phyloP scores from a whole-genome alignment of 2,113 vertebrate species.

The Siniperca knerii region DNA sequence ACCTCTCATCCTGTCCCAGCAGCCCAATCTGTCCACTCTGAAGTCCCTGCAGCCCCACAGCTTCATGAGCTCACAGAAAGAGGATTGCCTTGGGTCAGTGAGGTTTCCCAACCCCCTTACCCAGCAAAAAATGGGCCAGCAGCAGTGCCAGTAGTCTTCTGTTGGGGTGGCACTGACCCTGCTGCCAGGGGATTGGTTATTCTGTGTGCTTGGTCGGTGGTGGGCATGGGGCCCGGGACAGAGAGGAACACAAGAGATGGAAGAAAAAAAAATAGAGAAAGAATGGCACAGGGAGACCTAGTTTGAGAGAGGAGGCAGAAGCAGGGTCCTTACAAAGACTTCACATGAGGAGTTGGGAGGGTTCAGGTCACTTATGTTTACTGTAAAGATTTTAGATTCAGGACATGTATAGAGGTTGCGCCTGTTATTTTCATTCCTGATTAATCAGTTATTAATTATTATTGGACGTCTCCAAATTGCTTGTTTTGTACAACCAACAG shows the following conservation, averaged over 20 bases:
- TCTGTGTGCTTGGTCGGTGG: slow-evolving; percentile 49
- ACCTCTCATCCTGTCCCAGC: slow-evolving; percentile 44
- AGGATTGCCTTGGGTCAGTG: slow-evolving; percentile 64
- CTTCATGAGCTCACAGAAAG: slow-evolving; percentile 55
- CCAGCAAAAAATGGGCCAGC: slow-evolving; percentile 51
- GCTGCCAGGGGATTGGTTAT: slow-evolving; percentile 61
- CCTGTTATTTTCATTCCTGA: not conserved
- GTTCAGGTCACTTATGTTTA: not conserved
- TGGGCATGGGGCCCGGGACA: slow-evolving; percentile 69
- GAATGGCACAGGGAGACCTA: slow-evolving; percentile 66
- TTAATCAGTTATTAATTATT: not conserved
- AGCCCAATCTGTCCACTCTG: slow-evolving; percentile 27
- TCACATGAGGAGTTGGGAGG: not conserved
- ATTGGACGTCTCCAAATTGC: not conserved
- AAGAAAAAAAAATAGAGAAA: slow-evolving; percentile 5
- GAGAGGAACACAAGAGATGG: slow-evolving; percentile 50
- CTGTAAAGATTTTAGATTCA: not conserved
- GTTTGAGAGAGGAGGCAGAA: slow-evolving; percentile 34
- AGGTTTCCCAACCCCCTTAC: slow-evolving; percentile 61
- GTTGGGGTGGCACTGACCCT: slow-evolving; percentile 58
- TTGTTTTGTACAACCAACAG: not conserved
- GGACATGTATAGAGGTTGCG: not conserved
- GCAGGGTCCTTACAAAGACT: not conserved
- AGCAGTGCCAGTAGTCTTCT: slow-evolving; percentile 57
- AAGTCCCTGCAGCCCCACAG: slow-evolving; percentile 36